Percentiles rank a stretch among this genome's conserved stretches.
Conservation (phyloP, 30 jellyfish, hydroid and myxozoan species). For the Aurelia coerulea region DNA sequence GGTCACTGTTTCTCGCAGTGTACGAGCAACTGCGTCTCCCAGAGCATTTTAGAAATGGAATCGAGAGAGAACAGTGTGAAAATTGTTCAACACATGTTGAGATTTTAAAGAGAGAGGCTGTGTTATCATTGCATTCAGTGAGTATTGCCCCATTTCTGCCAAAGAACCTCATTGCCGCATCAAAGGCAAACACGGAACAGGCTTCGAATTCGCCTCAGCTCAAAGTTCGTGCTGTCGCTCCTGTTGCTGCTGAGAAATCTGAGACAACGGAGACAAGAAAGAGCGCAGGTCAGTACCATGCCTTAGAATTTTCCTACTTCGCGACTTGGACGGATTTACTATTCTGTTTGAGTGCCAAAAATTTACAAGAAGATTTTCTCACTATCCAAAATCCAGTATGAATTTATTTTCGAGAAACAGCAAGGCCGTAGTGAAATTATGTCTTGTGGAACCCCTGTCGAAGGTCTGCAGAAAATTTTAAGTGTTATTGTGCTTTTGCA, state of each 20-base stretch:
- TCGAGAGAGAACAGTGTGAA: slow-evolving; percentile 86
- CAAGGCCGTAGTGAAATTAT: no score
- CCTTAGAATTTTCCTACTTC: neutral
- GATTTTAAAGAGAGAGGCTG: slow-evolving; percentile 78
- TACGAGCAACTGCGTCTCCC: slow-evolving; percentile 86
- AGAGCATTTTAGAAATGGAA: slow-evolving; percentile 59
- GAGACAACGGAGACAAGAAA: slow-evolving; percentile 19
- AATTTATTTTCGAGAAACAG: no score
- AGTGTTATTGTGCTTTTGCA: no score
- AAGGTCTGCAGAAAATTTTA: no score
- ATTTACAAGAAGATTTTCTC: no score
- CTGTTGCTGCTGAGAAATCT: slow-evolving; percentile 9
- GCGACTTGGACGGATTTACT: no score
- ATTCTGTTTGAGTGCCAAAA: no score
- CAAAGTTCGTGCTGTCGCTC: slow-evolving; percentile 6
- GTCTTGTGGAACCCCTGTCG: no score
- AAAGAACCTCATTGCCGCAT: slow-evolving; percentile 48
- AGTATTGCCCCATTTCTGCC: slow-evolving; percentile 85
- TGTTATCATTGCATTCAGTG: slow-evolving; percentile 70
- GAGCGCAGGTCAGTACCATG: neutral
- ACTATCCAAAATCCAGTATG: no score
- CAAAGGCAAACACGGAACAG: slow-evolving; percentile 14
- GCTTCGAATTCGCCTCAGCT: slow-evolving; percentile 11
- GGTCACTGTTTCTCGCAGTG: slow-evolving; percentile 75
- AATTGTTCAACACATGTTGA: slow-evolving; percentile 91